These are phyloP conservation scores for Pandemis cinnamomeana DNA, from an alignment of 2,888 invertebrate species.

Conservation along the genomic window DNA sequence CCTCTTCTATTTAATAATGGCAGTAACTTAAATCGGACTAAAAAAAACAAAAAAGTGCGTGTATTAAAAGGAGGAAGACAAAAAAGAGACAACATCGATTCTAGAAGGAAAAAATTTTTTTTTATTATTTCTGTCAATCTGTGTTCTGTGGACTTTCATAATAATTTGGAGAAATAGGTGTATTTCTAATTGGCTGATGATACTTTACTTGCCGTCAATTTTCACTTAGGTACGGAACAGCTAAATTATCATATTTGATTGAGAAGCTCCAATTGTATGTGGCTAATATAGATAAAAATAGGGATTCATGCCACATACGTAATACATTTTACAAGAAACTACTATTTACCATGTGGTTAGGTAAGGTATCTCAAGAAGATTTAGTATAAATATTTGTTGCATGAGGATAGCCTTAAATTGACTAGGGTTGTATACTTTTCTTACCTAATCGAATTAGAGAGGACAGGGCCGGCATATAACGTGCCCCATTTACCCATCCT, in stretches of 20 bases:
- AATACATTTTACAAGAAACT: background rate
- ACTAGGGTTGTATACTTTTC: slow-evolving; percentile 41
- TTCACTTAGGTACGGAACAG: background rate
- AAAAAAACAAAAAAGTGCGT: too few species aligned
- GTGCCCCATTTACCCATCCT: slow-evolving; percentile 40
- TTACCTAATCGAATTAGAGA: slow-evolving; percentile 42
- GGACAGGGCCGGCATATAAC: slow-evolving; percentile 40
- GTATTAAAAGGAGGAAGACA: too few species aligned
- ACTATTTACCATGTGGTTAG: background rate
- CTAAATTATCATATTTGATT: background rate
- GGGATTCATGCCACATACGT: background rate
- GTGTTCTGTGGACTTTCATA: background rate
- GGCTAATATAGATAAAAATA: background rate
- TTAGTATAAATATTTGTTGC: slow-evolving; percentile 23
- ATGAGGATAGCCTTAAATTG: slow-evolving; percentile 37
- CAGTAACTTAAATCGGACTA: too few species aligned
- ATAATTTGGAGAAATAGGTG: background rate
- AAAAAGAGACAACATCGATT: too few species aligned
- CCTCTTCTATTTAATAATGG: background rate
- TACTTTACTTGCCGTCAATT: background rate
- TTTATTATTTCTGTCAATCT: too few species aligned
- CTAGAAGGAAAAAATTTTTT: too few species aligned
- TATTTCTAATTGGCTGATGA: background rate
- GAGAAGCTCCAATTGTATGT: background rate
- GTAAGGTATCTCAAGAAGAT: background rate